Percentiles rank a stretch among this genome's conserved stretches.
These are phyloP conservation scores for Phocoena phocoena DNA, from an alignment of 2,113 vertebrate genomes.

Conservation along the genomic window DNA sequence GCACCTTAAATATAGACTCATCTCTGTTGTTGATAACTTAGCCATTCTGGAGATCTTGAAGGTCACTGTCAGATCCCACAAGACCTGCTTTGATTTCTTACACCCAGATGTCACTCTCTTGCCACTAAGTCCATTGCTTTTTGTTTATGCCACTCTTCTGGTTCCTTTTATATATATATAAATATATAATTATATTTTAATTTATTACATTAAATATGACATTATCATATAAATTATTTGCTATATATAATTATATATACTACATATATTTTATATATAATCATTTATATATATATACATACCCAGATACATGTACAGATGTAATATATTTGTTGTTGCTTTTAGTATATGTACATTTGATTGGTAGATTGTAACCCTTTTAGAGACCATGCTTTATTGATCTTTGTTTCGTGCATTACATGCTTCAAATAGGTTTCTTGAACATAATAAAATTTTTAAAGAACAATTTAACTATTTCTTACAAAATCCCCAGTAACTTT, in stretches of 20 bases:
- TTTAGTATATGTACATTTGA: neutral
- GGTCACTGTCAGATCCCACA: neutral
- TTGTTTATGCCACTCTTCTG: neutral
- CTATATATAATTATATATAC: neutral
- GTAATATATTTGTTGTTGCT: neutral
- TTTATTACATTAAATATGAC: neutral
- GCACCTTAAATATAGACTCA: neutral
- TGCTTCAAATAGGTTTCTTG: neutral
- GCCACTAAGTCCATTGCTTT: neutral
- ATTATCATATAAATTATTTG: neutral
- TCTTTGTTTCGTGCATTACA: neutral
- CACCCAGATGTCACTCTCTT: too few species aligned
- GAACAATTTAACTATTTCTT: neutral
- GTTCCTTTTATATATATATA: neutral
- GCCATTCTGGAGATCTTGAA: neutral
- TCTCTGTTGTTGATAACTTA: neutral
- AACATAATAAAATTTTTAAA: neutral
- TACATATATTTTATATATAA: neutral
- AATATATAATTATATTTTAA: neutral
- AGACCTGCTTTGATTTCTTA: neutral
- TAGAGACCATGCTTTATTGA: neutral
- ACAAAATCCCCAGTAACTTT: neutral
- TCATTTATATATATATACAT: neutral
- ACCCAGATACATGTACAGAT: neutral
- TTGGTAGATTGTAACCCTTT: neutral